phyloP scores from a whole-genome alignment of 1,140 invertebrate genomes.

The Monochamus saltuarius region DNA sequence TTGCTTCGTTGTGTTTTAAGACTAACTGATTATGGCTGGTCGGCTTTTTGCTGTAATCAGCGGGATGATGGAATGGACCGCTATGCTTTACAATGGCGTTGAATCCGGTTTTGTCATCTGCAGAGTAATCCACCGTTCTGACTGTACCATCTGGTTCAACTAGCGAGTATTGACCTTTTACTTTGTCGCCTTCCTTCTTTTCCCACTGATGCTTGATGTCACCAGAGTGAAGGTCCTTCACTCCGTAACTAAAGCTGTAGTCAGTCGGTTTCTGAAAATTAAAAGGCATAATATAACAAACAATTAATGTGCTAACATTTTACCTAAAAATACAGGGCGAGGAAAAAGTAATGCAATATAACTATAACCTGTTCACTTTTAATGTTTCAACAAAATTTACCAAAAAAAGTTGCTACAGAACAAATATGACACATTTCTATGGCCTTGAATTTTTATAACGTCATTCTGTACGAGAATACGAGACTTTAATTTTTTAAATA shows the following conservation, averaged over 20 bases:
- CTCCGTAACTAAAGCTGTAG: conserved; percentile 73
- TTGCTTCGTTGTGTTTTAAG: conserved; percentile 1
- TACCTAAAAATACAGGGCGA: background rate
- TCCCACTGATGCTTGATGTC: conserved; percentile 61
- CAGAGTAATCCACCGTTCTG: conserved; percentile 60
- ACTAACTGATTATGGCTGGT: conserved; percentile 20
- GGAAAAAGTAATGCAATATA: background rate
- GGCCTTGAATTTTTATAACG: background rate
- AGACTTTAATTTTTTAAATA: too few relatives aligned
- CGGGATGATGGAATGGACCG: conserved; percentile 39
- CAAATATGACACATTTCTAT: background rate
- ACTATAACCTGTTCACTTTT: too few relatives aligned
- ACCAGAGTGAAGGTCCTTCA: conserved; percentile 70
- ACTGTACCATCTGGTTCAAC: conserved; percentile 60
- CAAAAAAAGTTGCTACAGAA: background rate
- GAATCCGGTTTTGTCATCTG: conserved; percentile 57
- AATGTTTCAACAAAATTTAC: too few relatives aligned
- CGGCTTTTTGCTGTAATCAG: background rate
- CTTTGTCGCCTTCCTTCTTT: conserved; percentile 45
- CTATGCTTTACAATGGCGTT: conserved; percentile 48
- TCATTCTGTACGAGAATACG: too few relatives aligned
- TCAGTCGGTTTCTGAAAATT: conserved; percentile 40
- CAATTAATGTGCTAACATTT: background rate
- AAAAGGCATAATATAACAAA: background rate
- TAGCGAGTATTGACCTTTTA: conserved; percentile 48